Conservation (phyloP, 2,888 invertebrate genomes). For the Anticlea derivata region DNA sequence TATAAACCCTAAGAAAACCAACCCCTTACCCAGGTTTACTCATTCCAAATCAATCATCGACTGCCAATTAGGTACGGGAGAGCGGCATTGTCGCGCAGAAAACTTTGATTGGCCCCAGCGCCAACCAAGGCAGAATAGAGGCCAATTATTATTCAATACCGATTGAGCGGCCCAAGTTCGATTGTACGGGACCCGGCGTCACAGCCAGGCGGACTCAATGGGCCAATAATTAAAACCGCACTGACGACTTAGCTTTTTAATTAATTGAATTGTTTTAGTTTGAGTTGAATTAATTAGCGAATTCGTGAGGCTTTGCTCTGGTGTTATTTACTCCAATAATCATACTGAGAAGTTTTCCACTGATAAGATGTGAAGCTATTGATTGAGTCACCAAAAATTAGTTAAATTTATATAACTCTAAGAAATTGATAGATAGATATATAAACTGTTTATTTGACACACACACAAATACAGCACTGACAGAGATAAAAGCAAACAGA, state of each 20-base stretch:
- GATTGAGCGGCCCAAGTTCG: slow-evolving; percentile 73
- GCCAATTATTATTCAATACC: slow-evolving; percentile 78
- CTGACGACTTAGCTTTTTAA: slow-evolving; percentile 66
- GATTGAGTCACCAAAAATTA: too few species aligned
- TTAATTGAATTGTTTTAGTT: slow-evolving; percentile 70
- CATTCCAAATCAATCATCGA: slow-evolving; percentile 54
- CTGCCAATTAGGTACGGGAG: slow-evolving; percentile 68
- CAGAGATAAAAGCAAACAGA: too few species aligned
- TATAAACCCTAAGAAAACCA: slow-evolving; percentile 30
- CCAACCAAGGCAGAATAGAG: slow-evolving; percentile 48
- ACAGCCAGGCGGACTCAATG: slow-evolving; percentile 69
- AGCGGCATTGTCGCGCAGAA: slow-evolving; percentile 63
- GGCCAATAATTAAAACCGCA: slow-evolving; percentile 78
- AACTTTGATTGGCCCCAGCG: slow-evolving; percentile 71
- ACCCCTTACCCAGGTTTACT: slow-evolving; percentile 38
- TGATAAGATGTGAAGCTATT: too few species aligned
- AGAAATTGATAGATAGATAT: too few species aligned
- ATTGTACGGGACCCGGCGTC: slow-evolving; percentile 70
- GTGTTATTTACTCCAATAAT: not conserved
- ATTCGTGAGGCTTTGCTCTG: not conserved
- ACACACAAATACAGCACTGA: too few species aligned
- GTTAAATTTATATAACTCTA: too few species aligned
- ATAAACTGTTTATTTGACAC: too few species aligned
- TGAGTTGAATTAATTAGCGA: slow-evolving; percentile 20
- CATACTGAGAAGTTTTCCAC: too few species aligned